Evolutionary conservation across 1,140 invertebrate genomes (phyloP), one percentile per base, ranked within the genome.

Genomic region (Diorhabda elongata): DNA sequence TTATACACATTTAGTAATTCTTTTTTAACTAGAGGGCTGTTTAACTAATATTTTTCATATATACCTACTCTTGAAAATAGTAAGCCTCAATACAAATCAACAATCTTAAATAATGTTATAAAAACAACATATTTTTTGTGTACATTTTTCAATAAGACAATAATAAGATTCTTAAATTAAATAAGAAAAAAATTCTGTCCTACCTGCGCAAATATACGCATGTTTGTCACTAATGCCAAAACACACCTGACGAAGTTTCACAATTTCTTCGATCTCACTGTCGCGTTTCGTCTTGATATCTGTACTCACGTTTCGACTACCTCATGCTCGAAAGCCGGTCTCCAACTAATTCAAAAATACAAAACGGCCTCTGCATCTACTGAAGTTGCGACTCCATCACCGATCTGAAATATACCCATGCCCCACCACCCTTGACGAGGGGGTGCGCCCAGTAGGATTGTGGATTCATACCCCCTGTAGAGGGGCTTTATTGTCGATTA

Each of bases 391-490:
- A 6, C 26, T 8, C 63, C 63, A 64, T 64, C 11, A n/a, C 45
- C 44, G 63, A 41, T 7, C 11, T 56, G 63, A 44, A 43, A 44
- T 44, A 44, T 44, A 44, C 52, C 8, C 63, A 41, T n/a, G 41
- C 63, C 63, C 63, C 63, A 64, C 63, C 63, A 64, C 63, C 63
- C 63, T 44, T 64, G 41, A 47, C 63, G 56, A n/a, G 63, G 63
- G 62, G 63, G 47, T 64, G 63, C 63, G 63, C 63, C 4, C 44
- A 7, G n/a, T 42, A 45, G 3, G 44, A 44, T 63, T 44, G 42
- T 44, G 44, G 8, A 44, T 42, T 63, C 61, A 44, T 26, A 6
- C 43, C 44, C 61, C 61, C 58, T 42, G n/a, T 5, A 60, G 58
- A 60, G 26, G 7, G 52, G 26, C 42, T 41, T 41, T 60, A 60